These are phyloP conservation scores for Caenorhabditis doughertyi DNA, from an alignment of 2,888 invertebrate species.

Conservation along the genomic window DNA sequence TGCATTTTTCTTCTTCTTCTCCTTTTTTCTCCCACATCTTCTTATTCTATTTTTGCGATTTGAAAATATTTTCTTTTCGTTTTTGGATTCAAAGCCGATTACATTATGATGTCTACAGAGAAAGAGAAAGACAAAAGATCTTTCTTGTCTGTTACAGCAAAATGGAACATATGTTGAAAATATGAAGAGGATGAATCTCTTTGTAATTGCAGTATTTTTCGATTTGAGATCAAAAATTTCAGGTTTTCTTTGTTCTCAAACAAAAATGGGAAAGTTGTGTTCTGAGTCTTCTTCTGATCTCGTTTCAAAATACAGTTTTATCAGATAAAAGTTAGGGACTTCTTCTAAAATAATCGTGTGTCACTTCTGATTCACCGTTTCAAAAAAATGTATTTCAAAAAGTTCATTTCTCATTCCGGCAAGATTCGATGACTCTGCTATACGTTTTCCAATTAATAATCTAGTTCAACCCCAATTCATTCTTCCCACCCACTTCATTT, in stretches of 20 bases:
- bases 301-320: too few species aligned
- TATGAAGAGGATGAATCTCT: conserved; percentile 8
- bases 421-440: background rate
- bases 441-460: background rate
- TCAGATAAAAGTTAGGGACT: too few species aligned
- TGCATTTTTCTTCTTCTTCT: conserved; percentile 5
- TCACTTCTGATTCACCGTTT: too few species aligned
- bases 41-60: conserved; percentile 27
- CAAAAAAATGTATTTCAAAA: background rate
- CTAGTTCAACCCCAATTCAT: background rate
- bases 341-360: too few species aligned
- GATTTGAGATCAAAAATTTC: background rate
- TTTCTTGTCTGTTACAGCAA: conserved; percentile 13
- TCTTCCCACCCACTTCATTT: background rate
- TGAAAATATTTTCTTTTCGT: background rate
- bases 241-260: background rate
- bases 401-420: background rate
- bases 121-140: background rate
- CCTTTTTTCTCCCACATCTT: conserved; percentile 11
- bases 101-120: background rate
- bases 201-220: background rate
- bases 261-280: background rate
- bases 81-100: conserved; percentile 21
- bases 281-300: background rate
- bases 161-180: conserved; percentile 17